Evolutionary conservation across 37 sponge, comb jelly and placozoan genomes (phyloP), one percentile per base, ranked within the genome.

Genomic region (Oopsacas minuta): DNA sequence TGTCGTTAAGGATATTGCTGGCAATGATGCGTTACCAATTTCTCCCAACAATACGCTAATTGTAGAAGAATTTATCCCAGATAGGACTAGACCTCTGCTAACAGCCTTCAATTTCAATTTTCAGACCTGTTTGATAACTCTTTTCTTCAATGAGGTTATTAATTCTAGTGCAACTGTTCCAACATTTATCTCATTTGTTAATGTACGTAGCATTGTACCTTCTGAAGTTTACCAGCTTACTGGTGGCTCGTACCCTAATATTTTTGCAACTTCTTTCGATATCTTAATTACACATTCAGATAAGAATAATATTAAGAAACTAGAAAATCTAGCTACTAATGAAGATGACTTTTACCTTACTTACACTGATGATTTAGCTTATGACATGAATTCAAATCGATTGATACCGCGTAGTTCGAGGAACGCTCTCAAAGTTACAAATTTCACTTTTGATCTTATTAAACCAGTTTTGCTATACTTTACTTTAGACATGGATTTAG

Each of bases 401-500:
- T 88, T 95, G 0, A n/a, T 37, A 0, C 32, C 81, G n/a, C 91
- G 92, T 34, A 34, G 85, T 0, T 38, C 39, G 0, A 52, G 23
- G 8, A 37, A 36, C 30, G 90, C 93, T 20, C 36, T 91, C 36
- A 86, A 36, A 75, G 93, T 95, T 22, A 82, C 37, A 22, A 36
- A 52, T 0, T 92, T 86, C 85, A 89, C 85, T 1, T 81, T 86
- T 37, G 95, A 95, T 88, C 28, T 52, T 3, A 86, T 88, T 17
- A 81, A 88, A 82, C 95, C 95, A 30, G 61, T 52, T 22, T 75
- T 95, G 52, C 38, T 82, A 36, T 90, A 91, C 0, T 95, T 93
- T 84, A 91, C 90, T 81, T 52, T 95, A 0, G 91, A 95, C 52
- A 92, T 95, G 93, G 75, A 95, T 81, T 42, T 39, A 28, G 95